phyloP scores from a whole-genome alignment of 1,140 invertebrate genomes.

The Drosophila pachea region DNA sequence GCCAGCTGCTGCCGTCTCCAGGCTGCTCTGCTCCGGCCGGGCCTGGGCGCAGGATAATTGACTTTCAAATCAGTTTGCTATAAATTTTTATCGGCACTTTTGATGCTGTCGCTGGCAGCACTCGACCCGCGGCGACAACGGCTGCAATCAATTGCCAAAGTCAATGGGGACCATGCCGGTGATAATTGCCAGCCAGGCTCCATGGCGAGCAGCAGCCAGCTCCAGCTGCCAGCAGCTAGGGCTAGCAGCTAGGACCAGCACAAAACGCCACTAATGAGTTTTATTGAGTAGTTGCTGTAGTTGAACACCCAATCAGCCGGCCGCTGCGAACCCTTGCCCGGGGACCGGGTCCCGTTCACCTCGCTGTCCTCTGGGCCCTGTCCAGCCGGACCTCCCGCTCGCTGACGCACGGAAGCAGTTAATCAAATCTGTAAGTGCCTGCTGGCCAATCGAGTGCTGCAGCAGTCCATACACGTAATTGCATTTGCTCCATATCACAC shows the following conservation, averaged over 20 bases:
- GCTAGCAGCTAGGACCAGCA: background rate
- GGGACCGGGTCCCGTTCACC: too few relatives aligned
- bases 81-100: slow-evolving; percentile 78
- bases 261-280: slow-evolving; percentile 77
- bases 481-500: slow-evolving; percentile 50
- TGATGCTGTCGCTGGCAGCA: slow-evolving; percentile 70
- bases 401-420: slow-evolving; percentile 77
- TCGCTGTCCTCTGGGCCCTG: slow-evolving; percentile 1
- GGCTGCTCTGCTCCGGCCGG: slow-evolving; percentile 1
- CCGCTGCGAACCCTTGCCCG: background rate
- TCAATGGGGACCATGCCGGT: slow-evolving; percentile 68
- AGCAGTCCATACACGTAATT: slow-evolving; percentile 44
- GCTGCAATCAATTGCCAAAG: slow-evolving; percentile 76
- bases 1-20: background rate
- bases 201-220: slow-evolving; percentile 6
- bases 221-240: background rate
- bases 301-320: slow-evolving; percentile 10
- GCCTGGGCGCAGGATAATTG: slow-evolving; percentile 70
- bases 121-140: slow-evolving; percentile 51
- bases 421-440: slow-evolving; percentile 73
- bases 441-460: slow-evolving; percentile 33
- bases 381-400: slow-evolving; percentile 42
- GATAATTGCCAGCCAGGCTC: slow-evolving; percentile 63
- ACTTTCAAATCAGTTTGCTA: slow-evolving; percentile 79
- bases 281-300: slow-evolving; percentile 66